phyloP scores from a whole-genome alignment of 2,113 vertebrate species.

The Lamprologus speciosus region DNA sequence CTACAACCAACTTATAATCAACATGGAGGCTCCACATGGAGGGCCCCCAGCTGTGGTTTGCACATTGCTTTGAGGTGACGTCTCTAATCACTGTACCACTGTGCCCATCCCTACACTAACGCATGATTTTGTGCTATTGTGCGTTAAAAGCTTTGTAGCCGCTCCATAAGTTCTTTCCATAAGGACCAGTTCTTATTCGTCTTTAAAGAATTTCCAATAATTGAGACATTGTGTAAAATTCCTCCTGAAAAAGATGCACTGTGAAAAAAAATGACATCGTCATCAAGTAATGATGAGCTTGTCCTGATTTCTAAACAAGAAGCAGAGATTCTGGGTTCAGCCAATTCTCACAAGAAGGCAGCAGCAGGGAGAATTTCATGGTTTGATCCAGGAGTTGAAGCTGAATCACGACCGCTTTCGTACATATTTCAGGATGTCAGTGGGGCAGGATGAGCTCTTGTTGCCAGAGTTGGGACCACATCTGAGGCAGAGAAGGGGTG shows the following conservation, averaged over 20 bases:
- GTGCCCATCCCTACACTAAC: not conserved
- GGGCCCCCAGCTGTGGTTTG: not conserved
- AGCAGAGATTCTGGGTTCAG: not conserved
- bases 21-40: not conserved
- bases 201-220: not conserved
- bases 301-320: not conserved
- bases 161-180: not conserved
- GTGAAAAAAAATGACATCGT: not conserved
- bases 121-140: not conserved
- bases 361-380: not conserved
- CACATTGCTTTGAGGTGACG: not conserved
- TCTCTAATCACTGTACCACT: not conserved
- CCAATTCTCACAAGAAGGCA: not conserved
- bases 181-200: not conserved
- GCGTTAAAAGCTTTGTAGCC: not conserved
- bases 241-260: not conserved
- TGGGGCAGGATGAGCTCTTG: not conserved
- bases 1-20: not conserved
- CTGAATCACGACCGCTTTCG: not conserved
- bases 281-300: not conserved
- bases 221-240: not conserved
- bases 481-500: not conserved
- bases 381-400: not conserved
- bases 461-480: not conserved
- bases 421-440: not conserved